These are phyloP conservation scores for Temnopleurus reevesii DNA, from an alignment of 53 echinoderm and acorn worm genomes.

Conservation along the genomic window DNA sequence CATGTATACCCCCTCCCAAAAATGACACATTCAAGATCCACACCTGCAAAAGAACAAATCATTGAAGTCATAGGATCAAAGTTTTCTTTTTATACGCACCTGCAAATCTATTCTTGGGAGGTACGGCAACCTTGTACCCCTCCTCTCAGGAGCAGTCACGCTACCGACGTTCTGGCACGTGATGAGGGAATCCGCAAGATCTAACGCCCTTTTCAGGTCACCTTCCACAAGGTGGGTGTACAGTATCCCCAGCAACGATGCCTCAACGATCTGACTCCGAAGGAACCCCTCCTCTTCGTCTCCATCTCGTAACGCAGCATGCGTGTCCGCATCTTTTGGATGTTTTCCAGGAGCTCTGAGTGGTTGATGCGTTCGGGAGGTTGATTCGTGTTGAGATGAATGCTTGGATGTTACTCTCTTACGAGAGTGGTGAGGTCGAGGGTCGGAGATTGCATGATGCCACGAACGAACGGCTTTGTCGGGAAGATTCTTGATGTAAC, in stretches of 20 bases:
- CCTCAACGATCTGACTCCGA: conserved; percentile 1
- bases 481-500: conserved; percentile 42
- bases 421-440: not conserved
- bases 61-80: too few species aligned
- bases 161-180: conserved; percentile 33
- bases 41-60: too few species aligned
- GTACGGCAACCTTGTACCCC: conserved; percentile 30
- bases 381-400: not conserved
- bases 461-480: conserved; percentile 35
- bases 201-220: conserved; percentile 23
- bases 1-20: too few species aligned
- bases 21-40: too few species aligned
- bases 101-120: conserved; percentile 43
- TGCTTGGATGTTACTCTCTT: not conserved
- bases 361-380: not conserved
- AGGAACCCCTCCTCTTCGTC: not conserved
- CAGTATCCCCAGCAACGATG: conserved; percentile 47
- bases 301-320: not conserved
- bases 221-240: conserved; percentile 28
- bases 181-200: conserved; percentile 40
- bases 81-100: too few species aligned
- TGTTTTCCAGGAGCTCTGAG: not conserved
- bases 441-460: conserved; percentile 8
- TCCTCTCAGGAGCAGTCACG: conserved; percentile 10
- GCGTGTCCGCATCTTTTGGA: not conserved